These are phyloP conservation scores for Buathra laborator DNA, from an alignment of 2,888 invertebrate genomes.

Conservation along the genomic window DNA sequence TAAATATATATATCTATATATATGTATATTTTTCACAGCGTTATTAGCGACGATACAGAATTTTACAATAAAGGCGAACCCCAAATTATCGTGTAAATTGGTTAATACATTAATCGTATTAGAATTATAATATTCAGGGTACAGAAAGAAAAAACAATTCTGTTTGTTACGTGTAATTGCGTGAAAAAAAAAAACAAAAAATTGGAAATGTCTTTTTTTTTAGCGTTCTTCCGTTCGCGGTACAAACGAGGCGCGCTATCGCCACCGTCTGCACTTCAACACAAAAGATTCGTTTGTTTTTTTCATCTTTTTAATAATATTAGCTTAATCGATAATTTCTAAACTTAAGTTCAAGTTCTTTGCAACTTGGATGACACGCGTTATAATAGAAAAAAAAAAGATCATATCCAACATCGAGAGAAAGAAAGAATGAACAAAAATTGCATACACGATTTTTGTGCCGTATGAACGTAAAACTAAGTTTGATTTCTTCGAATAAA, in stretches of 20 bases:
- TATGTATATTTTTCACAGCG: conserved; percentile 79
- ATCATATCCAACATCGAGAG: conserved; percentile 54
- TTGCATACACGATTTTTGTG: conserved; percentile 71
- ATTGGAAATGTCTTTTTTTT: conserved; percentile 78
- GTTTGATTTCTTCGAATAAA: conserved; percentile 73
- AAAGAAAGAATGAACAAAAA: conserved; percentile 53
- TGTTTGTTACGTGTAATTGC: conserved; percentile 69
- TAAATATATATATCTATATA: conserved; percentile 65
- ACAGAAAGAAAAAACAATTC: conserved; percentile 61
- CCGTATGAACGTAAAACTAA: conserved; percentile 75
- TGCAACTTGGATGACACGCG: conserved; percentile 61
- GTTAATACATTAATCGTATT: conserved; percentile 83
- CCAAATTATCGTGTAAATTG: conserved; percentile 76
- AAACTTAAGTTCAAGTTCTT: conserved; percentile 60
- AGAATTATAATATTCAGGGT: conserved; percentile 70
- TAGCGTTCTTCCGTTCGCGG: conserved; percentile 62
- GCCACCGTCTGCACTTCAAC: conserved; percentile 34
- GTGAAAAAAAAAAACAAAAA: conserved; percentile 67
- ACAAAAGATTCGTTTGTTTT: conserved; percentile 48
- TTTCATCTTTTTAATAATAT: conserved; percentile 62
- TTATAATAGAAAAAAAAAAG: conserved; percentile 38
- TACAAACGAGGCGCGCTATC: conserved; percentile 28
- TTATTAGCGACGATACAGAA: conserved; percentile 83
- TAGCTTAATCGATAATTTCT: conserved; percentile 60
- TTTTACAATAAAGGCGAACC: conserved; percentile 78